Conservation (phyloP, 64 coral and sea anemone genomes). For the Anthopleura sola region DNA sequence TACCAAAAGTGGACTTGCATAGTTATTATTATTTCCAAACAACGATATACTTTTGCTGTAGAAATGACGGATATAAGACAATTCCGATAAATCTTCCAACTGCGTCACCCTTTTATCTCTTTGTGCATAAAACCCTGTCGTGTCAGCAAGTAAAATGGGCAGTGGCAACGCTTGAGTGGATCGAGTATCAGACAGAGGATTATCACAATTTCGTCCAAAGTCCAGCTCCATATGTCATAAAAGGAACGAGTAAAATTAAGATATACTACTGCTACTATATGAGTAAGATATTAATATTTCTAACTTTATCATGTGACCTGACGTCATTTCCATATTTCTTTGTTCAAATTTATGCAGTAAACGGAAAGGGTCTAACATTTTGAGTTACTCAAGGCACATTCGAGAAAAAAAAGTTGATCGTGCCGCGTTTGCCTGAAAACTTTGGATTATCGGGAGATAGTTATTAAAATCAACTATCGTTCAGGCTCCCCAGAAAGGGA, state of each 20-base stretch:
- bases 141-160: slow-evolving; percentile 39
- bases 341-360: too few relatives aligned
- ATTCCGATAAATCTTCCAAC: neutral
- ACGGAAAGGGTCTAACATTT: too few relatives aligned
- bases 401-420: too few relatives aligned
- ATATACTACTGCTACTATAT: slow-evolving; percentile 33
- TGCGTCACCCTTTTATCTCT: neutral
- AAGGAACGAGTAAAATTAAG: neutral
- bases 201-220: neutral
- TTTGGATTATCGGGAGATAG: too few relatives aligned
- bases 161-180: slow-evolving; percentile 22
- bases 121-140: neutral
- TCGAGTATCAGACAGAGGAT: slow-evolving; percentile 7
- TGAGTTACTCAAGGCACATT: too few relatives aligned
- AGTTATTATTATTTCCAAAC: neutral
- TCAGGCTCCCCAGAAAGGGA: too few relatives aligned
- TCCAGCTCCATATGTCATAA: neutral
- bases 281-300: neutral
- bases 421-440: too few relatives aligned
- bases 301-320: neutral
- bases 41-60: slow-evolving; percentile 48
- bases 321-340: too few relatives aligned
- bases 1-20: slow-evolving; percentile 23
- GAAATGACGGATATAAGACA: slow-evolving; percentile 36
- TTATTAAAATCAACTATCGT: too few relatives aligned